Conservation (phyloP, 2,888 invertebrate species). For the Tetramorium bicarinatum region DNA sequence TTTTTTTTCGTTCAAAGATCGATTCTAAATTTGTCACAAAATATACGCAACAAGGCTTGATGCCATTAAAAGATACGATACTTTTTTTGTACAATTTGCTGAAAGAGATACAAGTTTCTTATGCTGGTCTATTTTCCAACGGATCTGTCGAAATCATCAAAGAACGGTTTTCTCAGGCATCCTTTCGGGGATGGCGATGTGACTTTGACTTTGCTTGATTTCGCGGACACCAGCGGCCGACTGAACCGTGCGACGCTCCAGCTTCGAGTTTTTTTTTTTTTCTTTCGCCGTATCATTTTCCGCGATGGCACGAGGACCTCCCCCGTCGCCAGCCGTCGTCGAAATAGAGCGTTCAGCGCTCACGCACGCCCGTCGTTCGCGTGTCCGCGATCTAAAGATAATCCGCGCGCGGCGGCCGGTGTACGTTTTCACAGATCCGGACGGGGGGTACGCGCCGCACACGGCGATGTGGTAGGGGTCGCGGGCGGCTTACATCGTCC, state of each 20-base stretch:
- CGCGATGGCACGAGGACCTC: neutral
- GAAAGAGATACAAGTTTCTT: neutral
- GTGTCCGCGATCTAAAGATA: constrained; percentile 75
- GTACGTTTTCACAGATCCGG: constrained; percentile 73
- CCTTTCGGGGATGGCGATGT: neutral
- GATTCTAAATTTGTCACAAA: neutral
- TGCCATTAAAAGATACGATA: neutral
- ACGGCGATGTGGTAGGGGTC: constrained; percentile 62
- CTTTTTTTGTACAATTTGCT: neutral
- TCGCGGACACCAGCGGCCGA: constrained; percentile 31
- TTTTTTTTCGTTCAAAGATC: neutral
- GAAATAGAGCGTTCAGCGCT: constrained; percentile 37
- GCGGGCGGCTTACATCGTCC: constrained; percentile 68
- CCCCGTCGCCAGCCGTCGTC: constrained; percentile 30
- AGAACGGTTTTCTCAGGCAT: neutral
- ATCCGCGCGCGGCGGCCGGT: constrained; percentile 65
- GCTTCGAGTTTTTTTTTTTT: neutral
- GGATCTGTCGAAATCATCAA: neutral
- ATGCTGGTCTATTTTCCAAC: neutral
- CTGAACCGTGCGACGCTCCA: neutral
- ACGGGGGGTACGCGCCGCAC: constrained; percentile 26
- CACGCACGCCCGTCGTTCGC: constrained; percentile 46
- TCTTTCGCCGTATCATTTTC: neutral
- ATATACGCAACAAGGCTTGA: neutral
- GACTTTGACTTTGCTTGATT: constrained; percentile 72